Evolutionary conservation across 2,797 vertebrate genomes (phyloP), one percentile per base, ranked within the genome.

Genomic region (Ceryle rudis): DNA sequence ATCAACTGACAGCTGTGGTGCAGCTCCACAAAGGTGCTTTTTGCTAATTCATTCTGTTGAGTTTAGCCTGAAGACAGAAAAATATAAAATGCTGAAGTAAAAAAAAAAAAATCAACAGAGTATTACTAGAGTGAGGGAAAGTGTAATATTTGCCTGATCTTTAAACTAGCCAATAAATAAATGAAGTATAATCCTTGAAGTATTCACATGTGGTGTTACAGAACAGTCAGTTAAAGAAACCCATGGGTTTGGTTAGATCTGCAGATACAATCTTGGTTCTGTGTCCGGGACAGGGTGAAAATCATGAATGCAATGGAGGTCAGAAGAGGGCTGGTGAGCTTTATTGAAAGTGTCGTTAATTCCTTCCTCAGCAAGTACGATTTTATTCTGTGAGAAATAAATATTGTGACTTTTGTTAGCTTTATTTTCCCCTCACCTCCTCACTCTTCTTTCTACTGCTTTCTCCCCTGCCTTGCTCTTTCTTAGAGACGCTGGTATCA

Each of bases 271-370:
- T 41, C 73, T 35, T 91, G 2, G 6, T 23, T 47, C 44, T 62
- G 23, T 52, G 52, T 52, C 31, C 0, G 0, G 25, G 31, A 5
- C 16, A 20, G 14, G 14, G 25, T 3, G 6, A 66, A 89, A 75
- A 14, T 39, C 2, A 0, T 14, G 14, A 58, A 31, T 37, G 42
- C n/a, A 72, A 28, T 42, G 46, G 37, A 44, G 67, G 18, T 11
- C 13, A 13, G n/a, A 6, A 14, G 55, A 62, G n/a, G 47, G 16
- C 37, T 54, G 52, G 16, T 9, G 4, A 62, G 67, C 10, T 46
- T 61, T 52, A 26, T 28, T 81, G 18, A 49, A 15, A 52, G 33
- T 60, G 52, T 46, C 23, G 16, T 70, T 39, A 66, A 25, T 51
- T 72, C n/a, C 26, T 51, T 72, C n/a, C 26, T 73, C 35, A 18